Evolutionary conservation across 2,113 vertebrate species (phyloP).

Genomic region (Romanogobio albipinnatus): DNA sequence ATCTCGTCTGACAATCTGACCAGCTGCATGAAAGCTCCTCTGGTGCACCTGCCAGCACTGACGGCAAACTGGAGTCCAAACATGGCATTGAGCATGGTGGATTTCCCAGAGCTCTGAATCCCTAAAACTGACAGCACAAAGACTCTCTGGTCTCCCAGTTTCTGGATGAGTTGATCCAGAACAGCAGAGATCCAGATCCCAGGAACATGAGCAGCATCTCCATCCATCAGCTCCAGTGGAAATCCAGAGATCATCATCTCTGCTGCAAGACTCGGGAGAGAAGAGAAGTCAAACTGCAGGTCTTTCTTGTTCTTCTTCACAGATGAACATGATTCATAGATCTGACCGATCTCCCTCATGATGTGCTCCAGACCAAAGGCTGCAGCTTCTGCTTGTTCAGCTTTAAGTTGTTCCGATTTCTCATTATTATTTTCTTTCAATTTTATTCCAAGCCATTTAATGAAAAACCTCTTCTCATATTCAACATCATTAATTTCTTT

Average conservation of each 20-base stretch:
- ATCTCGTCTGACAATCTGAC: constrained; percentile 60
- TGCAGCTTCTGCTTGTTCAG: constrained; percentile 45
- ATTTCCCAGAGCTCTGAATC: constrained; percentile 62
- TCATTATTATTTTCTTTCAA: constrained; percentile 56
- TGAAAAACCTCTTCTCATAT: too few species aligned
- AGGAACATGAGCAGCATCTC: constrained; percentile 76
- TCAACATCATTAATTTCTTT: too few species aligned
- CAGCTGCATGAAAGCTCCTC: constrained; percentile 77
- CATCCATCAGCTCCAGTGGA: constrained; percentile 80
- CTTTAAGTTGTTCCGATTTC: constrained; percentile 50
- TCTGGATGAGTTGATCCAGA: constrained; percentile 73
- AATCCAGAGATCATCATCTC: too few species aligned
- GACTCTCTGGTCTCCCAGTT: constrained; percentile 71
- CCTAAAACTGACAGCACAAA: constrained; percentile 69
- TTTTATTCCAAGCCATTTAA: not conserved
- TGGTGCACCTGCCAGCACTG: constrained; percentile 76
- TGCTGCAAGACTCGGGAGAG: too few species aligned
- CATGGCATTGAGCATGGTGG: constrained; percentile 77
- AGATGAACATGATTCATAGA: constrained; percentile 71
- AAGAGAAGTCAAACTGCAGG: too few species aligned
- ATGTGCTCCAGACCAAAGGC: constrained; percentile 72
- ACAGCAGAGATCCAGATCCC: constrained; percentile 74
- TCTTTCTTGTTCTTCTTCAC: too few species aligned
- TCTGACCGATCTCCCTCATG: constrained; percentile 65
- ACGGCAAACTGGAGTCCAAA: constrained; percentile 76